Evolutionary conservation across 2,113 vertebrate species (phyloP).

Genomic region (Strix uralensis): DNA sequence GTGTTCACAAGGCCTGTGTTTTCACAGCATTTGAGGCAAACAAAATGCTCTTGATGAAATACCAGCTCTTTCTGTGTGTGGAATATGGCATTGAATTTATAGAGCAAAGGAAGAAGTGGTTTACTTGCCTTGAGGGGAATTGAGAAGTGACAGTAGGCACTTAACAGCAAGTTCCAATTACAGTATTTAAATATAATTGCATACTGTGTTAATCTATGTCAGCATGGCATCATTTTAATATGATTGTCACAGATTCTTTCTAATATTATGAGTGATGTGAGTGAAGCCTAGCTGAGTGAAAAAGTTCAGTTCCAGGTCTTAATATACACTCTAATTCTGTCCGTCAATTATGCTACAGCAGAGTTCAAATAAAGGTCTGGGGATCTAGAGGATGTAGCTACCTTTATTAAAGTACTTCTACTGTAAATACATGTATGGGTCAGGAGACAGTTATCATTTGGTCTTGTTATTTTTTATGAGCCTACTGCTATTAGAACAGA

Average conservation of each 20-base stretch:
- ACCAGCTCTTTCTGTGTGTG: constrained; percentile 39
- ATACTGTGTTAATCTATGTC: constrained; percentile 77
- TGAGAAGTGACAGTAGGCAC: constrained; percentile 75
- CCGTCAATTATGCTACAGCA: constrained; percentile 70
- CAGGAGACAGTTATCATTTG: constrained; percentile 70
- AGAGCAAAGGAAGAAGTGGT: constrained; percentile 62
- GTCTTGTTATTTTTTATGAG: constrained; percentile 73
- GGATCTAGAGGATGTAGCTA: constrained; percentile 73
- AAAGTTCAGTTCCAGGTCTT: constrained; percentile 79
- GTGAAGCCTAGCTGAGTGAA: constrained; percentile 68
- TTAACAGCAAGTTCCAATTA: constrained; percentile 82
- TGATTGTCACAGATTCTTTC: constrained; percentile 71
- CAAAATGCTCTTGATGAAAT: constrained; percentile 47
- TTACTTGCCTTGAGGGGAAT: constrained; percentile 72
- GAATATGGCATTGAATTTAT: constrained; percentile 72
- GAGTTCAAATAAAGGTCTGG: constrained; percentile 81
- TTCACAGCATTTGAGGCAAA: constrained; percentile 49
- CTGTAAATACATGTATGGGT: constrained; percentile 70
- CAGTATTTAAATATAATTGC: constrained; percentile 80
- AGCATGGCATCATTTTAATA: constrained; percentile 75
- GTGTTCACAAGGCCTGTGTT: constrained; percentile 54
- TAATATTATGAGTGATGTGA: constrained; percentile 75
- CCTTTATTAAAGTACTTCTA: constrained; percentile 73
- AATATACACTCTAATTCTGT: constrained; percentile 74
- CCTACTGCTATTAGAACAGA: constrained; percentile 66